These are phyloP conservation scores for Cyclina sinensis DNA, from an alignment of 1,140 invertebrate genomes.

Conservation along the genomic window DNA sequence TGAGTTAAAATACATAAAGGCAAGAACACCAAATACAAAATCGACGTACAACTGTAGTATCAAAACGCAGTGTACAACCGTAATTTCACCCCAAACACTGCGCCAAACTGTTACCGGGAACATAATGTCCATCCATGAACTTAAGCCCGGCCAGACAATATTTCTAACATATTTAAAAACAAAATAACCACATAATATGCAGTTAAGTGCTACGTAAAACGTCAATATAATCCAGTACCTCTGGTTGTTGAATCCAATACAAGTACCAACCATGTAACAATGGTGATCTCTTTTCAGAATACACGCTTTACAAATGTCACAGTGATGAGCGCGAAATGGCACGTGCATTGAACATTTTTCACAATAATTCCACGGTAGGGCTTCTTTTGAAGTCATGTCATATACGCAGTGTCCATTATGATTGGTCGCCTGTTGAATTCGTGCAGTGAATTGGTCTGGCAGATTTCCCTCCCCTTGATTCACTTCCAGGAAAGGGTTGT, in stretches of 20 bases:
- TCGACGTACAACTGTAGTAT: slow-evolving; percentile 68
- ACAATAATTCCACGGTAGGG: slow-evolving; percentile 90
- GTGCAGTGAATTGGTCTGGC: slow-evolving; percentile 64
- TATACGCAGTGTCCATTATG: slow-evolving; percentile 67
- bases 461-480: slow-evolving; percentile 9
- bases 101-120: slow-evolving; percentile 65
- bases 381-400: slow-evolving; percentile 53
- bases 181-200: slow-evolving; percentile 61
- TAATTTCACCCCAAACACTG: slow-evolving; percentile 27
- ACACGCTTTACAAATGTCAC: slow-evolving; percentile 76
- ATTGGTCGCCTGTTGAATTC: slow-evolving; percentile 58
- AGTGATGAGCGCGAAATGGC: slow-evolving; percentile 81
- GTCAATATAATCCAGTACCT: slow-evolving; percentile 95
- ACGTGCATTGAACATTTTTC: slow-evolving; percentile 67
- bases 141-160: slow-evolving; percentile 37
- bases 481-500: slow-evolving; percentile 60
- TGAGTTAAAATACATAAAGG: slow-evolving; percentile 70
- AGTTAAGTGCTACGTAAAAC: slow-evolving; percentile 88
- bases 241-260: slow-evolving; percentile 95
- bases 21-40: slow-evolving; percentile 68
- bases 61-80: slow-evolving; percentile 25
- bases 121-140: slow-evolving; percentile 65
- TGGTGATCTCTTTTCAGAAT: slow-evolving; percentile 93
- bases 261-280: slow-evolving; percentile 95
- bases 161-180: slow-evolving; percentile 64